Evolutionary conservation across 2,797 vertebrate genomes (phyloP).

Genomic region (Calcarius lapponicus): DNA sequence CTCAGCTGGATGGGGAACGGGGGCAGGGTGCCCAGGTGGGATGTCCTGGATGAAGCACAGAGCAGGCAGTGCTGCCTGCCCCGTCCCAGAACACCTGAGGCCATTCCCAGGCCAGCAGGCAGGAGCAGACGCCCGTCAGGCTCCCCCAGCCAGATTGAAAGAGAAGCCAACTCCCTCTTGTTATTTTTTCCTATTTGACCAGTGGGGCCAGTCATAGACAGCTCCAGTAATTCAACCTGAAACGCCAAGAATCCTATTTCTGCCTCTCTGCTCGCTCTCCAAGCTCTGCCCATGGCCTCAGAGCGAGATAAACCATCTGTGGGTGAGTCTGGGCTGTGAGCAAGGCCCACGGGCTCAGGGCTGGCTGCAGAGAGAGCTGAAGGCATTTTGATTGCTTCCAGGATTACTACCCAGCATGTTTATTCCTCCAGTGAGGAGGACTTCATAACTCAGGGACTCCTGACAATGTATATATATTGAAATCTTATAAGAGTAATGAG

Average conservation of each 20-base stretch:
- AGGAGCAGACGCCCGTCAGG: neutral
- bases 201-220: neutral
- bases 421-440: constrained; percentile 61
- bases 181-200: constrained; percentile 5
- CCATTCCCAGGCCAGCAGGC: neutral
- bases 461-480: constrained; percentile 70
- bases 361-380: neutral
- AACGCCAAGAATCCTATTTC: neutral
- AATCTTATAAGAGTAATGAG: constrained; percentile 63
- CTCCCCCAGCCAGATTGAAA: neutral
- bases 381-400: constrained; percentile 71
- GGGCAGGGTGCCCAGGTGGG: neutral
- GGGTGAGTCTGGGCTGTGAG: neutral
- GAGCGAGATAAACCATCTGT: neutral
- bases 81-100: neutral
- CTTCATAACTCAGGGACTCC: constrained; percentile 68
- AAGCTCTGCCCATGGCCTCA: neutral
- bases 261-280: neutral
- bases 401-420: constrained; percentile 60
- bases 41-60: neutral
- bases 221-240: constrained; percentile 40
- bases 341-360: neutral
- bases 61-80: neutral
- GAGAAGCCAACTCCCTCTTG: neutral
- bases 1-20: neutral